Base-by-base conservation (phyloP, 2,113 vertebrate genomes). In the zebrafish (Danio rerio) region DNA sequence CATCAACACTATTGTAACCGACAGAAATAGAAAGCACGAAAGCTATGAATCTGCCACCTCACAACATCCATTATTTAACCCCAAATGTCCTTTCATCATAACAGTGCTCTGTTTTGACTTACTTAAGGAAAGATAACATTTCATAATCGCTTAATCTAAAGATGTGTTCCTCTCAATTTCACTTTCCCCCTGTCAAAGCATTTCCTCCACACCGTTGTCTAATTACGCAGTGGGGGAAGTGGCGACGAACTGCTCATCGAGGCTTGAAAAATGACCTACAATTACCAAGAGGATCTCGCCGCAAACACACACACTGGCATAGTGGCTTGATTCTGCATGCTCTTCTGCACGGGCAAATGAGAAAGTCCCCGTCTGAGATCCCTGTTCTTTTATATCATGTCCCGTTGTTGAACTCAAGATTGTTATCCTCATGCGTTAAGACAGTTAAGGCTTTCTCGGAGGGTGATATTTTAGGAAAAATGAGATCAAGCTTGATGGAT, bases 251-350 rank as follows among this genome's bases (percentile, higher is more conserved):
- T 79, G 75, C 49, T 80, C 43, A 69, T 5, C 59, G 50, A 70
- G 52, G 70, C 78, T 84, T 80, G 31, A 80, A 84, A 84, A 70
- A 84, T 76, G 50, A 81, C 63, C 63, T 76, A 81, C 31, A 84
- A 62, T 81, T 61, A 81, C 45, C 68, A 49, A 61, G 66, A 58
- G 78, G 42, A 69, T 11, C 21, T 43, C n/a, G 20, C 43, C 13
- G 62, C 18, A 50, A 65, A 43, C 50, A 82, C 53, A 31, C 31
- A 31, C 2, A 20, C 59, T 40, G 11, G 45, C 75, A 70, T 47
- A 43, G 31, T 45, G n/a, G 43, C 15, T 79, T 9, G 42, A 66
- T 50, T 71, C 52, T 74, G 61, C 45, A 18, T 53, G 68, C 20
- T 53, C 10, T 58, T 15, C 49, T 45, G 31, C 61, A 74, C 6